Evolutionary conservation across 2,888 invertebrate species (phyloP).

Genomic region (Arrhopalites spinosus): DNA sequence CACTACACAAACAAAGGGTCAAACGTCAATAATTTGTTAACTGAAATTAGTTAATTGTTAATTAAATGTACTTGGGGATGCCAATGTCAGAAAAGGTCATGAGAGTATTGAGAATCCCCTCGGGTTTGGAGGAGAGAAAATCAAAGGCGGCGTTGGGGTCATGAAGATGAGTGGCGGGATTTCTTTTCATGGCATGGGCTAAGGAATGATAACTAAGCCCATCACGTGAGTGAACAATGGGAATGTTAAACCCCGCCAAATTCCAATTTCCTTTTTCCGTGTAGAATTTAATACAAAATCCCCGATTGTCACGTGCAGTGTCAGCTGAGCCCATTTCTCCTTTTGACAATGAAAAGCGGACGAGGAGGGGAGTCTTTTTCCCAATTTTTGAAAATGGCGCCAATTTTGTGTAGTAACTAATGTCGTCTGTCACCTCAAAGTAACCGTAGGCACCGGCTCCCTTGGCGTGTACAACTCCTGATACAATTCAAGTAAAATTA

Average conservation of each 20-base stretch:
- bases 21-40: too few species aligned
- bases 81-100: too few species aligned
- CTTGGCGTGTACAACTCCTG: neutral
- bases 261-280: slow-evolving; percentile 93
- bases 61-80: too few species aligned
- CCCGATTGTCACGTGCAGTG: slow-evolving; percentile 42
- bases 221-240: slow-evolving; percentile 90
- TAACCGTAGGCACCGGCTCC: slow-evolving; percentile 75
- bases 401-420: slow-evolving; percentile 77
- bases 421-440: slow-evolving; percentile 88
- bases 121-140: slow-evolving; percentile 86
- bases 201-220: slow-evolving; percentile 90
- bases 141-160: slow-evolving; percentile 87
- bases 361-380: slow-evolving; percentile 77
- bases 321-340: slow-evolving; percentile 77
- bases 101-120: too few species aligned
- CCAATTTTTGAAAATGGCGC: slow-evolving; percentile 76
- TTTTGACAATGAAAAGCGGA: slow-evolving; percentile 84
- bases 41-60: too few species aligned
- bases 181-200: slow-evolving; percentile 92
- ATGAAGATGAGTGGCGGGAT: slow-evolving; percentile 83
- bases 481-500: too few species aligned
- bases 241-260: slow-evolving; percentile 89
- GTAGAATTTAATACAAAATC: slow-evolving; percentile 93
- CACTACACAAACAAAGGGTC: too few species aligned